These are phyloP conservation scores for Hypsibius dujardini DNA, from an alignment of 1,140 invertebrate genomes.

Conservation along the genomic window DNA sequence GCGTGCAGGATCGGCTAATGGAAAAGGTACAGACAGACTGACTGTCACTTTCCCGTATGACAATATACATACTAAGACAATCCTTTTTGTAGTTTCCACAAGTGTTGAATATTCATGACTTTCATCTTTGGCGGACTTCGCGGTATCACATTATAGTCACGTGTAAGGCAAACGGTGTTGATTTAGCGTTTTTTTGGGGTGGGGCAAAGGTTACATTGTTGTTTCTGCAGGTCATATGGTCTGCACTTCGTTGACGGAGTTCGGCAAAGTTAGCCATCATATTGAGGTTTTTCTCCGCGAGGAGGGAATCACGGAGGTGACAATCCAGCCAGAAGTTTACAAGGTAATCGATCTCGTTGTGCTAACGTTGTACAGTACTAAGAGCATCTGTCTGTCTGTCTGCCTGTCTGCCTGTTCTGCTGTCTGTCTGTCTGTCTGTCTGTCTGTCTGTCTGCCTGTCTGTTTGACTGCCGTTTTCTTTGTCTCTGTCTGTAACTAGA, in stretches of 20 bases:
- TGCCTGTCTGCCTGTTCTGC: too few species aligned
- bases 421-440: too few species aligned
- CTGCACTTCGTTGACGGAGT: constrained; percentile 44
- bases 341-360: constrained; percentile 40
- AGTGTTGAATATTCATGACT: constrained; percentile 75
- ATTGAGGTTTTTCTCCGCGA: constrained; percentile 66
- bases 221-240: constrained; percentile 49
- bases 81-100: constrained; percentile 46
- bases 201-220: too few species aligned
- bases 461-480: too few species aligned
- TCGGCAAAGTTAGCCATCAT: constrained; percentile 65
- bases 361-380: neutral
- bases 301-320: constrained; percentile 68
- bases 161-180: constrained; percentile 27
- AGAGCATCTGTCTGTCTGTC: neutral
- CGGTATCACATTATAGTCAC: constrained; percentile 79
- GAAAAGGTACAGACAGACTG: constrained; percentile 33
- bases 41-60: neutral
- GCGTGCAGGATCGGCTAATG: constrained; percentile 55
- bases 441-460: too few species aligned
- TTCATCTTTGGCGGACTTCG: constrained; percentile 81
- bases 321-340: constrained; percentile 81
- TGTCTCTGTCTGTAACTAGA: too few species aligned
- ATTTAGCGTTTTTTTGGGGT: too few species aligned
- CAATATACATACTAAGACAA: neutral